These are phyloP conservation scores for Opisthograptis luteolata DNA, from an alignment of 2,888 invertebrate genomes.

Conservation along the genomic window DNA sequence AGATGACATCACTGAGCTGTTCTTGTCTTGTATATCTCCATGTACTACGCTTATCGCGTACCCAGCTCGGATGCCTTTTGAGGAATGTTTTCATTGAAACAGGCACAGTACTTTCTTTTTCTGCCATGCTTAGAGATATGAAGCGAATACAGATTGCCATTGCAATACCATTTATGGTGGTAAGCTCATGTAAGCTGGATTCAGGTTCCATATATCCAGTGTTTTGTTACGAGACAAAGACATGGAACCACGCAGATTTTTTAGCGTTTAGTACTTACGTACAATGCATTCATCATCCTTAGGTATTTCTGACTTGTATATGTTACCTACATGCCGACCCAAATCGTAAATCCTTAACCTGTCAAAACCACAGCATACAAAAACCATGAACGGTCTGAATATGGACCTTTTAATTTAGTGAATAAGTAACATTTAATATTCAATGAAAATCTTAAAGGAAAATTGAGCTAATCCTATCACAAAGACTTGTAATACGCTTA, in stretches of 20 bases:
- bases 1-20: slow-evolving; percentile 26
- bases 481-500: slow-evolving; percentile 34
- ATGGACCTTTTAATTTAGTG: neutral
- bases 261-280: too few relatives aligned
- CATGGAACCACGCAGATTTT: neutral
- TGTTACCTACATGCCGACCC: neutral
- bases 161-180: slow-evolving; percentile 20
- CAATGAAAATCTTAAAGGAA: neutral
- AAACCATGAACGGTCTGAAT: slow-evolving; percentile 3
- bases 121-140: slow-evolving; percentile 23
- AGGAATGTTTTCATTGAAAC: slow-evolving; percentile 33
- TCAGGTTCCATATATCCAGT: slow-evolving; percentile 5
- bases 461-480: slow-evolving; percentile 24
- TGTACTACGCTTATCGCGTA: slow-evolving; percentile 26
- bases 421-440: slow-evolving; percentile 6
- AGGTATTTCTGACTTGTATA: neutral
- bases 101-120: slow-evolving; percentile 32
- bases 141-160: slow-evolving; percentile 20
- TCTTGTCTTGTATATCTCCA: slow-evolving; percentile 24
- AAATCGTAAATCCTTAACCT: slow-evolving; percentile 4
- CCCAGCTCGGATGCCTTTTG: slow-evolving; percentile 17
- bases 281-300: neutral
- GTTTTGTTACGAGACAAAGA: neutral
- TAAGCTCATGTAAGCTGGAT: neutral
- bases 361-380: neutral